Percentiles rank a stretch among this genome's conserved stretches.
Conservation (phyloP, 2,888 invertebrate genomes). For the Notocelia uddmanniana region DNA sequence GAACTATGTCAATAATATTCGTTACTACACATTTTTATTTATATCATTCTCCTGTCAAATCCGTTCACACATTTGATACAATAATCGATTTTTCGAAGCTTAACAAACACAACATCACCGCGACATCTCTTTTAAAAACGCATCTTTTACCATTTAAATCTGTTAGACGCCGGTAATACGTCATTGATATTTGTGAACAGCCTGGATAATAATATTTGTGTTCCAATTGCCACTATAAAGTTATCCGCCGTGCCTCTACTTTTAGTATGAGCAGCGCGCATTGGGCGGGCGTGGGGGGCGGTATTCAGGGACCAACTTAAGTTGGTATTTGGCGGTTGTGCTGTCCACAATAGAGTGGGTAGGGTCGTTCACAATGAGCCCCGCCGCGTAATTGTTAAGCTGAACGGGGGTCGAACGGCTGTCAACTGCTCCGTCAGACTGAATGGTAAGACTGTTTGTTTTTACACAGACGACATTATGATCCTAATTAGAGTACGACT, state of each 20-base stretch:
- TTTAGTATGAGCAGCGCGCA: constrained; percentile 45
- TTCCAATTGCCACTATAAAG: constrained; percentile 64
- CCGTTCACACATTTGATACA: constrained; percentile 19
- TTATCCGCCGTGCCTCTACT: constrained; percentile 61
- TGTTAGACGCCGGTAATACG: constrained; percentile 80
- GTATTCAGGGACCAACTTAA: constrained; percentile 56
- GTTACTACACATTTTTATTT: background rate
- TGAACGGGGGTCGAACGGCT: constrained; percentile 82
- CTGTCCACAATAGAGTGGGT: constrained; percentile 82
- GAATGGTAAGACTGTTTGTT: constrained; percentile 59
- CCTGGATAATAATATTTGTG: constrained; percentile 85
- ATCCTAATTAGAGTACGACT: constrained; percentile 36
- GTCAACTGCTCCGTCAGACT: constrained; percentile 81
- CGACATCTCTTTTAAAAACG: constrained; percentile 64
- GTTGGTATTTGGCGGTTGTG: constrained; percentile 66
- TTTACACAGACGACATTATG: constrained; percentile 37
- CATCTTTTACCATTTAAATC: constrained; percentile 82
- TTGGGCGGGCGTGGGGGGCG: constrained; percentile 54
- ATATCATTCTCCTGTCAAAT: constrained; percentile 8
- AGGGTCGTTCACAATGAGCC: constrained; percentile 82
- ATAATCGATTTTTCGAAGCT: constrained; percentile 28
- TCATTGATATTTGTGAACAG: constrained; percentile 85
- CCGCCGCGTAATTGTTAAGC: constrained; percentile 84
- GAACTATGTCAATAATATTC: too few relatives aligned
- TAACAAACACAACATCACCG: constrained; percentile 58